Evolutionary conservation across 2,113 vertebrate genomes (phyloP).

Genomic region (Scomber scombrus): DNA sequence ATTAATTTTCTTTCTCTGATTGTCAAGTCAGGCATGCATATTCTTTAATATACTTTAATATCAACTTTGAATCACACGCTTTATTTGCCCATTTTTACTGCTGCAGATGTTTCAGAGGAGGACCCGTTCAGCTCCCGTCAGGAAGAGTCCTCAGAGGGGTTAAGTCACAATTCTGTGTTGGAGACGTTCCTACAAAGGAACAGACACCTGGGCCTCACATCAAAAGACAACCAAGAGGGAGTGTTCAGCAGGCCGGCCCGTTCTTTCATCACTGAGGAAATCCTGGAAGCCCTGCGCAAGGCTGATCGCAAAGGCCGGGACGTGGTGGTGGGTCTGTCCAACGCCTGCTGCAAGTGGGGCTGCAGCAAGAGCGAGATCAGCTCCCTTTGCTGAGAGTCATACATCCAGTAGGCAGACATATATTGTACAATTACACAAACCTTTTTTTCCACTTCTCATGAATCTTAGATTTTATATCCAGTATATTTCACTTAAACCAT

Average conservation of each 20-base stretch:
- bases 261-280: slow-evolving; percentile 80
- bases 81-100: slow-evolving; percentile 6
- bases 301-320: slow-evolving; percentile 83
- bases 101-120: slow-evolving; percentile 73
- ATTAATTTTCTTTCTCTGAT: not conserved
- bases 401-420: not conserved
- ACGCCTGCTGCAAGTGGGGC: slow-evolving; percentile 90
- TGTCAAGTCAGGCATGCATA: no score
- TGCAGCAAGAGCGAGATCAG: slow-evolving; percentile 91
- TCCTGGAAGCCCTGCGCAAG: slow-evolving; percentile 83
- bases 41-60: not conserved
- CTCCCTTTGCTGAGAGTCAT: slow-evolving; percentile 85
- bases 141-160: slow-evolving; percentile 63
- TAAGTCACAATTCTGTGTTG: slow-evolving; percentile 53
- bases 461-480: not conserved
- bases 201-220: slow-evolving; percentile 59
- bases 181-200: slow-evolving; percentile 72
- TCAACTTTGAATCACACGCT: not conserved
- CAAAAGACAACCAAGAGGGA: slow-evolving; percentile 53
- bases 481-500: slow-evolving; percentile 8
- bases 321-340: slow-evolving; percentile 87
- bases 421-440: slow-evolving; percentile 14
- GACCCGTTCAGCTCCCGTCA: slow-evolving; percentile 76
- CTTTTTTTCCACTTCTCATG: not conserved
- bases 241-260: slow-evolving; percentile 74